Percentiles rank a stretch among this genome's conserved stretches.
Evolutionary conservation across 2,888 invertebrate species (phyloP).

Genomic region (Diaphora mendica): DNA sequence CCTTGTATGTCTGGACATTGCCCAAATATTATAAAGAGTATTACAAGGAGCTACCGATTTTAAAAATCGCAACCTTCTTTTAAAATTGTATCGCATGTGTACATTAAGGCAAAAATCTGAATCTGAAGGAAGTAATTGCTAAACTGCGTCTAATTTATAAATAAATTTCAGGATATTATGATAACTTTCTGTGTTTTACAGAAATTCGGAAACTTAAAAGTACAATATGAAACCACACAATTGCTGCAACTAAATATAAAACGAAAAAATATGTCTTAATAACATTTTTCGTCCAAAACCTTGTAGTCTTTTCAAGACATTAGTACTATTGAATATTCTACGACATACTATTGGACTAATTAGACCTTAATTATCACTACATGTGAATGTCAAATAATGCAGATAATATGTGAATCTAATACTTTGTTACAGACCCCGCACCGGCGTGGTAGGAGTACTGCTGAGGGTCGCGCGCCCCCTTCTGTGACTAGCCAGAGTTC

Average conservation of each 20-base stretch:
- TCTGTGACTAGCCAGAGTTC: constrained; percentile 83
- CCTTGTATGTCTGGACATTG: neutral
- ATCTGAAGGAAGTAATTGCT: too few species aligned
- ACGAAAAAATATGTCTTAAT: too few species aligned
- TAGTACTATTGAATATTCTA: neutral
- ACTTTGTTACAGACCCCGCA: constrained; percentile 74
- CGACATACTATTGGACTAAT: neutral
- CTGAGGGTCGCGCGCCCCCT: constrained; percentile 76
- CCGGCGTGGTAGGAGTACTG: constrained; percentile 80
- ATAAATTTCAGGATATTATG: too few species aligned
- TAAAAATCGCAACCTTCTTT: neutral
- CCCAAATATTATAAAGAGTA: neutral
- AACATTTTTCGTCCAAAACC: too few species aligned
- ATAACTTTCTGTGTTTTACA: too few species aligned
- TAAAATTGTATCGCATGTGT: neutral
- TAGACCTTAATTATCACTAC: neutral
- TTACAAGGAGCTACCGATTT: neutral
- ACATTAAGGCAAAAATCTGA: too few species aligned
- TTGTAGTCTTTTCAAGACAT: neutral
- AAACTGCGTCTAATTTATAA: too few species aligned
- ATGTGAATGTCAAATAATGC: neutral
- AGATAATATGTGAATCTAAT: neutral
- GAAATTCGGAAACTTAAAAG: neutral
- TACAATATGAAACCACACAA: neutral
- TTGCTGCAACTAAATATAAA: too few species aligned